A percentile compares a stretch with the other conserved stretches of the same genome.
These are phyloP conservation scores for Aphidius ervi DNA, from an alignment of 1,140 invertebrate species.

Conservation along the genomic window DNA sequence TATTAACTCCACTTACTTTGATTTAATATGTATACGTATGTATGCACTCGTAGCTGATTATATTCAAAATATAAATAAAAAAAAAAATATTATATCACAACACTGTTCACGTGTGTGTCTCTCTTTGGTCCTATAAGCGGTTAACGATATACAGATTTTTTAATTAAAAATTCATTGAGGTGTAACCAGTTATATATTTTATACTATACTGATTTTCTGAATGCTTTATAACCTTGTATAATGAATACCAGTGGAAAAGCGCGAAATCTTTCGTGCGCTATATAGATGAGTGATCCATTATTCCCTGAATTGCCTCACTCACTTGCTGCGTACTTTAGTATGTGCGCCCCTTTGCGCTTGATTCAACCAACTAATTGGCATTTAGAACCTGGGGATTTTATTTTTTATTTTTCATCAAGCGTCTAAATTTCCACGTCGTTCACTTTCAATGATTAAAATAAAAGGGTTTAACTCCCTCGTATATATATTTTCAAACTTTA, in stretches of 20 bases:
- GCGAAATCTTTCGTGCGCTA: constrained; percentile 33
- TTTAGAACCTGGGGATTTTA: constrained; percentile 30
- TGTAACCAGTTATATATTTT: constrained; percentile 3
- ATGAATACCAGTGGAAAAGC: constrained; percentile 20
- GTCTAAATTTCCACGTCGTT: constrained; percentile 39
- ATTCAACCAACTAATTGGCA: constrained; percentile 43
- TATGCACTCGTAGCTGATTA: too few relatives aligned
- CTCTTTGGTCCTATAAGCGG: too few relatives aligned
- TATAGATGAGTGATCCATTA: constrained; percentile 32
- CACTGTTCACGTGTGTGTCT: too few relatives aligned
- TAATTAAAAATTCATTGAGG: constrained; percentile 12
- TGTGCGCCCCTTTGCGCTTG: constrained; percentile 32
- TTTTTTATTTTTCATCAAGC: constrained; percentile 33
- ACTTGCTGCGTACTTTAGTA: constrained; percentile 19
- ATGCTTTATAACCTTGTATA: constrained; percentile 9
- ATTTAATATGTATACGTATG: too few relatives aligned
- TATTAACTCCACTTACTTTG: too few relatives aligned
- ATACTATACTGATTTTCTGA: too few relatives aligned
- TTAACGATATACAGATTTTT: not conserved
- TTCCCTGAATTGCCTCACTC: constrained; percentile 29
- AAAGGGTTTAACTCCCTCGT: constrained; percentile 32
- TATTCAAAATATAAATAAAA: too few relatives aligned
- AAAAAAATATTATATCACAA: too few relatives aligned
- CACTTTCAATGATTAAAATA: constrained; percentile 39
- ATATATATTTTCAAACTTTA: too few relatives aligned